A percentile compares a stretch with the other conserved stretches of the same genome.
Evolutionary conservation across 2,113 vertebrate species (phyloP).

Genomic region (Anarhynchus alexandrinus): DNA sequence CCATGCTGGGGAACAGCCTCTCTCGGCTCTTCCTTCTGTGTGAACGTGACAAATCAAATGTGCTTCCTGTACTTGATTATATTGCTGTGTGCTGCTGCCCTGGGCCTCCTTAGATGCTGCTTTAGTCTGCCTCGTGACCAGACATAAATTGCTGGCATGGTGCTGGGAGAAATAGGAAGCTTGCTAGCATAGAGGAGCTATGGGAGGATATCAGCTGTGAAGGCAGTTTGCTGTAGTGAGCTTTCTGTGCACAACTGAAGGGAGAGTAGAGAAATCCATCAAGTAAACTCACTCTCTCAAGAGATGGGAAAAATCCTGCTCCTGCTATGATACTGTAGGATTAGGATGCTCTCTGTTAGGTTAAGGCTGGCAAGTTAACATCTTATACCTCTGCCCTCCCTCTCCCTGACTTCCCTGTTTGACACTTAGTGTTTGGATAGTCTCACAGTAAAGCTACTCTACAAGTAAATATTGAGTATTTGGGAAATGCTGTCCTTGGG

Average conservation of each 20-base stretch:
- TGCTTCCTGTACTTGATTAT: conserved; percentile 10
- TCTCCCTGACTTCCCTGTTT: background rate
- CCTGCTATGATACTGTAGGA: background rate
- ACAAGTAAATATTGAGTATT: background rate
- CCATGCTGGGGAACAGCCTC: conserved; percentile 24
- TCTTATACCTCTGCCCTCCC: background rate
- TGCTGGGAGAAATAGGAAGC: background rate
- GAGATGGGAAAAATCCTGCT: background rate
- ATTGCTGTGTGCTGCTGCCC: background rate
- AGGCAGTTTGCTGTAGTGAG: background rate
- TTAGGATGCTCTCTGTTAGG: background rate
- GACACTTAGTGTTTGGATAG: background rate
- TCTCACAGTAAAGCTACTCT: background rate
- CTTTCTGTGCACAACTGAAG: background rate
- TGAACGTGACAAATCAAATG: conserved; percentile 17
- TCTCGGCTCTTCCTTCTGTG: background rate
- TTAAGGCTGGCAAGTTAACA: background rate
- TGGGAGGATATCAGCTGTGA: background rate
- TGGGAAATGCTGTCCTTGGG: background rate
- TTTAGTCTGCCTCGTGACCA: background rate
- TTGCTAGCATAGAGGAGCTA: background rate
- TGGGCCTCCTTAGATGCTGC: background rate
- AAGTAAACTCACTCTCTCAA: too few relatives aligned
- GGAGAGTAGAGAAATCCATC: too few relatives aligned
- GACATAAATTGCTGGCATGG: background rate